Base-by-base conservation (phyloP, 2,797 vertebrate genomes). In the Erpetoichthys calabaricus region DNA sequence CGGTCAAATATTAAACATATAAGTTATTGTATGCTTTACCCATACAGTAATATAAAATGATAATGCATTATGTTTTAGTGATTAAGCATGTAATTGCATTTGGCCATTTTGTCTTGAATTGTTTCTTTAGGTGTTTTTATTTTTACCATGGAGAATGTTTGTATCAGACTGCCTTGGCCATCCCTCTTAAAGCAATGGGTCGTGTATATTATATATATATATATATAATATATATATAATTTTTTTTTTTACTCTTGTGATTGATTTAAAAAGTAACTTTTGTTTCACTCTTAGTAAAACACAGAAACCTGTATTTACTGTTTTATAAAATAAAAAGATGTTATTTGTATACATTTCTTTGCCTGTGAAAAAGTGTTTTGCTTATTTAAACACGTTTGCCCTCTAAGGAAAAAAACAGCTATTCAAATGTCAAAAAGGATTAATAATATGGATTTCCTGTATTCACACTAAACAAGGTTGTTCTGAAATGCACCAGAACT, bases 231-330 rank as follows among this genome's bases (percentile, higher is more conserved):
- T 42, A 25, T 54, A 3, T 53, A 45, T 46, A 49, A 49, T 51
- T 25, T 55, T 55, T 55, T 55, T 25, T 25, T 25, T 25, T 25
- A 25, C 25, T 25, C 25, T 45, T 41, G 47, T 49, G 47, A 55
- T 9, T 6, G 49, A 43, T 44, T 25, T 64, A 60, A 70, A 57
- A 67, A 7, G 42, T 59, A 47, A 67, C 6, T 78, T 79, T 73
- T 64, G 66, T 78, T 64, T 80, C 73, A 63, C 47, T 63, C 72
- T 76, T 71, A 58, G 45, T 70, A 73, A 65, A 63, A 62, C 67
- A 70, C 66, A 64, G 51, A 65, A 67, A 73, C 71, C 78, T 79
- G 72, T 77, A 73, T 73, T 73, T 73, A 71, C 70, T 72, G 67
- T 76, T 85, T 84, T 83, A 70, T 79, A 77, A 61, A 49, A 63